phyloP scores from a whole-genome alignment of 2,113 vertebrate species.

The Nipponia nippon region DNA sequence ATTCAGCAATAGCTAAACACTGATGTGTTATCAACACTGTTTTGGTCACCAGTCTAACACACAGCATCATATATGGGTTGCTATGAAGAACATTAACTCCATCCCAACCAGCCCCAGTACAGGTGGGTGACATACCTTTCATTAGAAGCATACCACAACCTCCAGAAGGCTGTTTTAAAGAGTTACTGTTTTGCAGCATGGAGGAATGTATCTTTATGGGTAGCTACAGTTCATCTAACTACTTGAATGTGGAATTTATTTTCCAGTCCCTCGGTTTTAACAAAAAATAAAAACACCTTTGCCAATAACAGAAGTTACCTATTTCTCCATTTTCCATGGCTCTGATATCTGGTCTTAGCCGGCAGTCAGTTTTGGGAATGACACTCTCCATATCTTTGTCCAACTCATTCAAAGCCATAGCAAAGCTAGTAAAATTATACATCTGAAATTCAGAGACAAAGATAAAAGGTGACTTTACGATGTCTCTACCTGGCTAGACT shows the following conservation, averaged over 20 bases:
- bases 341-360: conserved; percentile 91
- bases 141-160: background rate
- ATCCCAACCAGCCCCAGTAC: background rate
- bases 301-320: conserved; percentile 69
- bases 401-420: conserved; percentile 93
- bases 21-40: background rate
- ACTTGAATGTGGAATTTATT: background rate
- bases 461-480: background rate
- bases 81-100: background rate
- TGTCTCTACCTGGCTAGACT: background rate
- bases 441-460: conserved; percentile 76
- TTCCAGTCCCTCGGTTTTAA: background rate
- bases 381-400: conserved; percentile 89
- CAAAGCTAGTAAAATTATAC: conserved; percentile 95
- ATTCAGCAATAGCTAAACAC: background rate
- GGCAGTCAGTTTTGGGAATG: conserved; percentile 90
- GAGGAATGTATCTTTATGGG: background rate
- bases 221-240: background rate
- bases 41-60: background rate
- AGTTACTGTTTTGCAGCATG: background rate
- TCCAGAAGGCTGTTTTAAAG: background rate
- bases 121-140: background rate
- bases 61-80: background rate
- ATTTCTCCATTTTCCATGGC: conserved; percentile 97
- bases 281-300: background rate